Conservation (phyloP, 2,113 vertebrate genomes). For the Anhinga anhinga region DNA sequence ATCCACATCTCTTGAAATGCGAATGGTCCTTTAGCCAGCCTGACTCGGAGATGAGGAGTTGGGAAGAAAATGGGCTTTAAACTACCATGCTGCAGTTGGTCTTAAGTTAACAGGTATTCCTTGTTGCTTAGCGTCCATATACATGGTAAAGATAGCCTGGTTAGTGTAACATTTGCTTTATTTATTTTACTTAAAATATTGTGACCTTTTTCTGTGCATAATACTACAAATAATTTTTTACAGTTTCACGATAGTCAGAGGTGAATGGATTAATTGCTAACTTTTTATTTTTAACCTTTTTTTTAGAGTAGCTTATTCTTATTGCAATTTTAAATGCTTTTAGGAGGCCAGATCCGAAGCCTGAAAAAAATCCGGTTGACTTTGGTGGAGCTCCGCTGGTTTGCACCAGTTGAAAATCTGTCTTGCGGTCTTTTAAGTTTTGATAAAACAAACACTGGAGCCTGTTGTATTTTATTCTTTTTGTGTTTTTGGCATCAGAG, state of each 20-base stretch:
- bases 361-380: neutral
- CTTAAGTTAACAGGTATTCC: neutral
- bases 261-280: neutral
- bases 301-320: neutral
- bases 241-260: neutral
- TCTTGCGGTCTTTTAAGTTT: neutral
- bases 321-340: neutral
- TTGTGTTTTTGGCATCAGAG: neutral
- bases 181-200: neutral
- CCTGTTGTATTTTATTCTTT: conserved; percentile 4
- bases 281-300: neutral
- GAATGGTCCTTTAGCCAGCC: neutral
- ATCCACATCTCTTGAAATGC: neutral
- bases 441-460: neutral
- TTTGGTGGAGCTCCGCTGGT: neutral
- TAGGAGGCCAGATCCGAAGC: neutral
- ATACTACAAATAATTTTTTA: neutral
- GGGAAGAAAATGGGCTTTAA: neutral
- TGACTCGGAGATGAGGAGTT: neutral
- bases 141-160: neutral
- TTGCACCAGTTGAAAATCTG: neutral
- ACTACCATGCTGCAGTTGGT: neutral
- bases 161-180: neutral
- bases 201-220: neutral
- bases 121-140: neutral